These are phyloP conservation scores for Paramisgurnus dabryanus DNA, from an alignment of 2,113 vertebrate genomes.

Conservation along the genomic window DNA sequence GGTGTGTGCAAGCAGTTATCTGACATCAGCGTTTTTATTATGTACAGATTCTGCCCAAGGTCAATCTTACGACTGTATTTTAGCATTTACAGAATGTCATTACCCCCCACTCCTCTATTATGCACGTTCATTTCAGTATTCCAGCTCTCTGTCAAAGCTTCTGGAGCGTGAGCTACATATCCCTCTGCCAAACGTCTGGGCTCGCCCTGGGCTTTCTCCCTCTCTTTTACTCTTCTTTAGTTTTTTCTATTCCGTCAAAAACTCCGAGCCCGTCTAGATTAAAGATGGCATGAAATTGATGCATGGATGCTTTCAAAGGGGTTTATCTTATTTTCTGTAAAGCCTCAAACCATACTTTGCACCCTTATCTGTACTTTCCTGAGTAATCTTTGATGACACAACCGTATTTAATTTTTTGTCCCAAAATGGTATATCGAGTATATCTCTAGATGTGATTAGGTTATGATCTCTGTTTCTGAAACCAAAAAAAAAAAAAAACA, in stretches of 20 bases:
- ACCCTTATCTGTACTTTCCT: slow-evolving; percentile 50
- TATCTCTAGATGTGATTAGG: slow-evolving; percentile 9
- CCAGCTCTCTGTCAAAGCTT: slow-evolving; percentile 18
- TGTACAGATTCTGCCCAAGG: not conserved
- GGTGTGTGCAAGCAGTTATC: not conserved
- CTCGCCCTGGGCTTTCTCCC: not conserved
- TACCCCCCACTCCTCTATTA: not conserved
- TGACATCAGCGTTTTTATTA: slow-evolving; percentile 1
- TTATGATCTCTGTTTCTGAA: not conserved
- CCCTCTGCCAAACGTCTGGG: slow-evolving; percentile 18
- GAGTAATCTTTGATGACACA: slow-evolving; percentile 49
- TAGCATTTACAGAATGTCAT: slow-evolving; percentile 13
- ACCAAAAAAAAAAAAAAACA: too few species aligned
- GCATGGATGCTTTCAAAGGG: slow-evolving; percentile 54
- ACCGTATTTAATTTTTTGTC: slow-evolving; percentile 41
- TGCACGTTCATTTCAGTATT: slow-evolving; percentile 10
- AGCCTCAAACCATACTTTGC: slow-evolving; percentile 47
- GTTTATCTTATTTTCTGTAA: slow-evolving; percentile 56
- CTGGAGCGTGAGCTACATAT: slow-evolving; percentile 28
- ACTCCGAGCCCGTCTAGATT: slow-evolving; percentile 48
- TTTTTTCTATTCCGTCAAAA: slow-evolving; percentile 42
- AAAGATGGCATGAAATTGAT: slow-evolving; percentile 50
- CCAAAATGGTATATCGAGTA: slow-evolving; percentile 42
- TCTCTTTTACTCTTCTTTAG: slow-evolving; percentile 23
- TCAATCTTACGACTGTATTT: not conserved